Conservation (phyloP, 2,797 vertebrate species). For the Chromis chromis region DNA sequence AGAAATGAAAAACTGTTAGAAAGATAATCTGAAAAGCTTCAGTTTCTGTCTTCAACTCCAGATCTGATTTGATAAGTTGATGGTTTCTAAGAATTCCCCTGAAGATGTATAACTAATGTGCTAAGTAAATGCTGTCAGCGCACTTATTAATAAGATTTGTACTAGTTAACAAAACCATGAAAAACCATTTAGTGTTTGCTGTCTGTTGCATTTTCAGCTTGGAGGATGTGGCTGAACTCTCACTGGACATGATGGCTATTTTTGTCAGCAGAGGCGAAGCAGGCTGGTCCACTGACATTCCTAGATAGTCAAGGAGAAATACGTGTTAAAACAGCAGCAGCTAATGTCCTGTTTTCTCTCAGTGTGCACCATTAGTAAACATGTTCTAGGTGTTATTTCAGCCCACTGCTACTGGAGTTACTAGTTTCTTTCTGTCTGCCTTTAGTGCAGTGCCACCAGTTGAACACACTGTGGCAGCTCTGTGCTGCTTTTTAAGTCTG, state of each 20-base stretch:
- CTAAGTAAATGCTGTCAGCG: neutral
- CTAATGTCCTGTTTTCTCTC: slow-evolving; percentile 11
- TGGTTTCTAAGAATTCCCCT: neutral
- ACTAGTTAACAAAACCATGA: neutral
- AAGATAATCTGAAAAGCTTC: neutral
- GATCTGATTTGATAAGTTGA: neutral
- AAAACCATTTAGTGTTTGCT: neutral
- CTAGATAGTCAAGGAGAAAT: slow-evolving; percentile 7
- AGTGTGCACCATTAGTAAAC: neutral
- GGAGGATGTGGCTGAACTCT: slow-evolving; percentile 8
- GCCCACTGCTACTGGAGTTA: fast-evolving
- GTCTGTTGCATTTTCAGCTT: slow-evolving; percentile 5
- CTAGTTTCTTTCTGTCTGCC: neutral
- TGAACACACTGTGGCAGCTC: slow-evolving; percentile 77
- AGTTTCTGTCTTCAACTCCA: neutral
- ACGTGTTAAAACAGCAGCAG: neutral
- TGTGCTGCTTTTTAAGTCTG: slow-evolving; percentile 21
- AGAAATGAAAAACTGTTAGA: neutral
- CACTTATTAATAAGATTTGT: neutral
- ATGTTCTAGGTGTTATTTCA: neutral
- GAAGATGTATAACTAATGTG: neutral
- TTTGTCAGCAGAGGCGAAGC: slow-evolving; percentile 16
- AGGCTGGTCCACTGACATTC: slow-evolving; percentile 28
- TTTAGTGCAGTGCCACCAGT: slow-evolving; percentile 51
- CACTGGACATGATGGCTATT: slow-evolving; percentile 34